Conservation (phyloP, 2,113 vertebrate genomes). For the Leptocoma aspasia region DNA sequence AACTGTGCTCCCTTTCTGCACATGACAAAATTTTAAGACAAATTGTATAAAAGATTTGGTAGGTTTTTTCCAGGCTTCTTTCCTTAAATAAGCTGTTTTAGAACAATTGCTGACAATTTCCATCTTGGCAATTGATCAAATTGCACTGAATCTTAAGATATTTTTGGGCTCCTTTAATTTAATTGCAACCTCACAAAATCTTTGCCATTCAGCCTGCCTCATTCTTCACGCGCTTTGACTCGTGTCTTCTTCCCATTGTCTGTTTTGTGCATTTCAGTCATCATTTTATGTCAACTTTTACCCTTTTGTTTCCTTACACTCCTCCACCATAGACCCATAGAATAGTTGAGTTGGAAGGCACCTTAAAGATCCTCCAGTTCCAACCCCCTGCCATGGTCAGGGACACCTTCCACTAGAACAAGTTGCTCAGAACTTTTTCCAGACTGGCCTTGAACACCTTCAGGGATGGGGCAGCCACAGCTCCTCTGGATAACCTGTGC, state of each 20-base stretch:
- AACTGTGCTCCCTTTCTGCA: neutral
- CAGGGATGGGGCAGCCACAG: neutral
- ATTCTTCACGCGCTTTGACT: neutral
- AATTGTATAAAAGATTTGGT: neutral
- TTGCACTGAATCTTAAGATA: neutral
- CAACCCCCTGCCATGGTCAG: neutral
- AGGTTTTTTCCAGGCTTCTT: neutral
- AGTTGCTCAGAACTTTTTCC: neutral
- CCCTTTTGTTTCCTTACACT: neutral
- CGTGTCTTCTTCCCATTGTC: neutral
- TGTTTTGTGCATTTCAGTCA: neutral
- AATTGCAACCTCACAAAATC: neutral
- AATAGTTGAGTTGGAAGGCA: neutral
- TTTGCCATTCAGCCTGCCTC: neutral
- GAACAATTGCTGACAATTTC: neutral
- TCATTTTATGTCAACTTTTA: accelerated
- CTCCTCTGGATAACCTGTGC: neutral
- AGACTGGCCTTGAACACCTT: neutral
- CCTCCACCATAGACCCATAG: neutral
- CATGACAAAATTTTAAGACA: neutral
- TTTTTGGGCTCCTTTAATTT: neutral
- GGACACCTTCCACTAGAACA: neutral
- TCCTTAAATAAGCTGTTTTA: neutral
- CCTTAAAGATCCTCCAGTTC: neutral
- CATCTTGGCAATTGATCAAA: neutral